These are phyloP conservation scores for Rhopalosiphum padi DNA, from an alignment of 1,140 invertebrate species.

Conservation along the genomic window DNA sequence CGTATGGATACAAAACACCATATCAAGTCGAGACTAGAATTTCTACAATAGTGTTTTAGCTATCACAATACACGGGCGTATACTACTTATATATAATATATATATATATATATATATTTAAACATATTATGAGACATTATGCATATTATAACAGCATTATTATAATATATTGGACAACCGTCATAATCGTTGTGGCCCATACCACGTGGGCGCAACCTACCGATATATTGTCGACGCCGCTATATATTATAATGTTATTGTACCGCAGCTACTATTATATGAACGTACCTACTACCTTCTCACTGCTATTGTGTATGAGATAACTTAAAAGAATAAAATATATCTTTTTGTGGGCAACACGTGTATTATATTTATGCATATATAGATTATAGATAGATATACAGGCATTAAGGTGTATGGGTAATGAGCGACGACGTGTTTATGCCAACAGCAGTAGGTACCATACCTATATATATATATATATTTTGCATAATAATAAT, in stretches of 20 bases:
- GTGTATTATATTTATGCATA: no score
- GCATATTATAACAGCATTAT: not conserved
- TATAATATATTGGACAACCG: not conserved
- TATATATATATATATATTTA: not conserved
- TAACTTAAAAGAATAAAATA: slow-evolving; percentile 8
- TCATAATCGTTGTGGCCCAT: not conserved
- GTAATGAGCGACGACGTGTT: slow-evolving; percentile 1
- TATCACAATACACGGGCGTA: not conserved
- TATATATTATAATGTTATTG: not conserved
- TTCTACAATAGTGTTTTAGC: not conserved
- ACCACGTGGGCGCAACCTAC: not conserved
- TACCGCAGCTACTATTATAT: not conserved
- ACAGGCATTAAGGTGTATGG: not conserved
- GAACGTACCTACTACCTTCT: not conserved
- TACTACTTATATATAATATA: not conserved
- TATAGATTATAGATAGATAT: not conserved
- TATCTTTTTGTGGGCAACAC: not conserved
- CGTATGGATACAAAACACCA: not conserved
- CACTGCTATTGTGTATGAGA: not conserved
- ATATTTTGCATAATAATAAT: not conserved
- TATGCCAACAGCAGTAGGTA: not conserved
- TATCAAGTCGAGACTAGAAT: not conserved
- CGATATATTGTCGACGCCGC: not conserved
- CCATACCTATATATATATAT: not conserved
- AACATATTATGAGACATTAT: not conserved